Evolutionary conservation across 2,797 vertebrate species (phyloP).

Genomic region (Heliangelus exortis): DNA sequence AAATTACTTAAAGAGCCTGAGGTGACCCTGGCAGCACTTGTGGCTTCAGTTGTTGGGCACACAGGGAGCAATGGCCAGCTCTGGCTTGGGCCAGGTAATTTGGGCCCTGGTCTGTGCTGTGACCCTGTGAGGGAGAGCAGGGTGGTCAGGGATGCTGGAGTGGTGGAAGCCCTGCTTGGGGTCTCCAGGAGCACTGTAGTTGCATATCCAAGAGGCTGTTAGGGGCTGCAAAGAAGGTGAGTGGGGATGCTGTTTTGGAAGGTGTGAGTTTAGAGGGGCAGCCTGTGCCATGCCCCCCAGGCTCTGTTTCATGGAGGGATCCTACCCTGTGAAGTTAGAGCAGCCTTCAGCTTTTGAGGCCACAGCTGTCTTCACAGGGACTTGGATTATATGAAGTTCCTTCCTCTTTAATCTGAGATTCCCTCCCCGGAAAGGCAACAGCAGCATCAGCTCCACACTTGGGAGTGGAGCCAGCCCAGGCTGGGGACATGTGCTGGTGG

Average conservation of each 20-base stretch:
- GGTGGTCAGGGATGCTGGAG: neutral
- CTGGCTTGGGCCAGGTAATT: neutral
- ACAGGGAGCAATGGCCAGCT: fast-evolving
- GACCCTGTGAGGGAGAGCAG: fast-evolving
- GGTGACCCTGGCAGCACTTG: neutral
- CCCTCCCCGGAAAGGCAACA: neutral
- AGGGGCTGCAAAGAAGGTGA: neutral
- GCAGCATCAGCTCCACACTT: fast-evolving
- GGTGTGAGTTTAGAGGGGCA: neutral
- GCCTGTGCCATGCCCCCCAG: fast-evolving
- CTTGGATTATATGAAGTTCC: neutral
- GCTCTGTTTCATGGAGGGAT: neutral
- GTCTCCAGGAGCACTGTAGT: fast-evolving
- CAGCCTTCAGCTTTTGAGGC: neutral
- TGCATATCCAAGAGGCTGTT: fast-evolving
- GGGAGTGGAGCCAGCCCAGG: fast-evolving
- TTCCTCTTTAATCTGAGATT: neutral
- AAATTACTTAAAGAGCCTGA: neutral
- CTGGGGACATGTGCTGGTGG: fast-evolving
- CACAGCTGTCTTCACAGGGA: neutral
- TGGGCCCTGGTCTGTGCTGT: fast-evolving
- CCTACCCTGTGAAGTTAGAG: fast-evolving
- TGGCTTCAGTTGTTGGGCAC: neutral
- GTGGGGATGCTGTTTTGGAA: neutral
- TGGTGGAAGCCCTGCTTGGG: fast-evolving